Evolutionary conservation across 2,113 vertebrate species (phyloP).

Genomic region (Suricata suricatta): DNA sequence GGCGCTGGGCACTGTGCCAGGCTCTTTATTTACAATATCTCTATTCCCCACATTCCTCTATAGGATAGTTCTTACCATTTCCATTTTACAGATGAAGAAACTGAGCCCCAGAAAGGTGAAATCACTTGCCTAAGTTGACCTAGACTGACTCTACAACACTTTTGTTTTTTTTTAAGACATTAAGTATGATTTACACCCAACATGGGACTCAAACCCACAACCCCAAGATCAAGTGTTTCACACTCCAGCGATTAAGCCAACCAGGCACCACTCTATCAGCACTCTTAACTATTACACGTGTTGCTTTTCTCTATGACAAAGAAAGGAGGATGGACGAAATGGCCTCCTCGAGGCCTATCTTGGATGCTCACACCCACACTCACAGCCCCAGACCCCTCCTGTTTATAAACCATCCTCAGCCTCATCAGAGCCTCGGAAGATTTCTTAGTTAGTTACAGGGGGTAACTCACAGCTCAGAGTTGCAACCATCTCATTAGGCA

Average conservation of each 20-base stretch:
- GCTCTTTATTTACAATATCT: background rate
- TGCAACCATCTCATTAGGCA: constrained; percentile 47
- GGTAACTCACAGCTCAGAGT: background rate
- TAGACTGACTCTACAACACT: background rate
- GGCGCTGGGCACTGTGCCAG: background rate
- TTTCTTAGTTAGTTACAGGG: background rate
- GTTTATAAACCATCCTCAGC: background rate
- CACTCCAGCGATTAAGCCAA: background rate
- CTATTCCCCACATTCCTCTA: background rate
- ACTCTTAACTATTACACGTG: background rate
- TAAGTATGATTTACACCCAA: background rate
- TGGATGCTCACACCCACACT: background rate
- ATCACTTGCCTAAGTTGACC: background rate
- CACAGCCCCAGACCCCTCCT: background rate
- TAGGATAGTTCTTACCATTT: background rate
- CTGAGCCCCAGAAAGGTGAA: background rate
- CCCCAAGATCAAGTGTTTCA: background rate
- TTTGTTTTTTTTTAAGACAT: background rate
- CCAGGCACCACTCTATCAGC: background rate
- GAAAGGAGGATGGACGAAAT: background rate
- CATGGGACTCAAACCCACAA: background rate
- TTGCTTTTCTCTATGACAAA: background rate
- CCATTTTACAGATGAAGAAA: constrained; percentile 3
- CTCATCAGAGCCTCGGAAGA: background rate
- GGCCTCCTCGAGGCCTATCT: background rate